phyloP scores from a whole-genome alignment of 2,888 invertebrate genomes.

The Zaprionus lineosus region DNA sequence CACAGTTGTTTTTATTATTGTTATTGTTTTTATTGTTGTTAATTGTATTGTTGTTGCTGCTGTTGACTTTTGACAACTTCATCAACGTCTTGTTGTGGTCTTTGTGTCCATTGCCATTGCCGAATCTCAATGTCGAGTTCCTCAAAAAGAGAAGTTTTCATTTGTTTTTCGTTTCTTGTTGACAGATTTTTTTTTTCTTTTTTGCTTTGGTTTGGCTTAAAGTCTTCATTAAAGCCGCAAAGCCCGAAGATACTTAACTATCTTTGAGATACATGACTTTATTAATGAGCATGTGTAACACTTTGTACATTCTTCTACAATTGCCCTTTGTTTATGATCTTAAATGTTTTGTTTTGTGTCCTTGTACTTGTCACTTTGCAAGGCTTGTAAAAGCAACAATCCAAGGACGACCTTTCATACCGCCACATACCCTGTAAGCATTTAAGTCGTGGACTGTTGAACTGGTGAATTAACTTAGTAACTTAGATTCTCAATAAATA shows the following conservation, averaged over 20 bases:
- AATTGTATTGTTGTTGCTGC: constrained; percentile 13
- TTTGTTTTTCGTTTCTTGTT: constrained; percentile 36
- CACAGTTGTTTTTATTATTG: constrained; percentile 30
- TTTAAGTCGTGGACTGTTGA: too few relatives aligned
- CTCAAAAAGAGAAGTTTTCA: constrained; percentile 49
- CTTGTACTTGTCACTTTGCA: constrained; percentile 34
- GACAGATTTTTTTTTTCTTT: constrained; percentile 16
- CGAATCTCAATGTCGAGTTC: constrained; percentile 42
- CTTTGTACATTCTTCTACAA: constrained; percentile 20
- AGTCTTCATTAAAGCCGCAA: constrained; percentile 39
- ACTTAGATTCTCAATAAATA: too few relatives aligned
- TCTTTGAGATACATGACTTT: constrained; percentile 6
- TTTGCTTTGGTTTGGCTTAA: too few relatives aligned
- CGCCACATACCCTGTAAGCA: too few relatives aligned
- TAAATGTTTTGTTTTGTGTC: constrained; percentile 24
- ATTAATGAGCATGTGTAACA: too few relatives aligned
- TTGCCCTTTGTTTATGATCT: constrained; percentile 19
- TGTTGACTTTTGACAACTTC: constrained; percentile 65
- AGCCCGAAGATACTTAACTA: constrained; percentile 6
- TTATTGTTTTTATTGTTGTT: constrained; percentile 38
- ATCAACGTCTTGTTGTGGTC: constrained; percentile 60
- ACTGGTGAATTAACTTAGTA: too few relatives aligned
- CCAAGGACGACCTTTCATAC: constrained; percentile 23
- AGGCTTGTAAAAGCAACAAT: constrained; percentile 45
- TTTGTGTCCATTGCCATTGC: constrained; percentile 43